Percentiles rank a stretch among this genome's conserved stretches.
phyloP scores from a whole-genome alignment of 2,888 invertebrate genomes.

The Quadroppia sp. region DNA sequence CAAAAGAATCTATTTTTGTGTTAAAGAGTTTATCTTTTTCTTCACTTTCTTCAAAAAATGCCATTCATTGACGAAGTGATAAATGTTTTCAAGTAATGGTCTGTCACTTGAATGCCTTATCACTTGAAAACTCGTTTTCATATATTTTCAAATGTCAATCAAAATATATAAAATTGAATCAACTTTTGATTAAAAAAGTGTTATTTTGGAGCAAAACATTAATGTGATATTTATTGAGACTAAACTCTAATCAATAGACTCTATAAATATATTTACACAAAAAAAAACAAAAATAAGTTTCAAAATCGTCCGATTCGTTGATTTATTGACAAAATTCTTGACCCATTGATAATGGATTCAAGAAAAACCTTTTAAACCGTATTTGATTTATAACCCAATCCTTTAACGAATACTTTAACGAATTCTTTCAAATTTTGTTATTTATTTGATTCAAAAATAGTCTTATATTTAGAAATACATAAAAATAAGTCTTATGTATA shows the following conservation, averaged over 20 bases:
- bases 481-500: too few relatives aligned
- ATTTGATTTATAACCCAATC: too few relatives aligned
- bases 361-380: too few relatives aligned
- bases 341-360: neutral
- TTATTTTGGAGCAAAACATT: neutral
- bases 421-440: too few relatives aligned
- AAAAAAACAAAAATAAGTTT: neutral
- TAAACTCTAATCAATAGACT: too few relatives aligned
- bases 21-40: neutral
- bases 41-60: neutral
- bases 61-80: neutral
- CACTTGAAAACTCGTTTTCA: conserved; percentile 19
- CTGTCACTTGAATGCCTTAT: conserved; percentile 20
- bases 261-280: neutral
- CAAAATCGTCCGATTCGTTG: too few relatives aligned
- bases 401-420: too few relatives aligned
- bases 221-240: too few relatives aligned
- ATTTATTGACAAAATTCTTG: neutral
- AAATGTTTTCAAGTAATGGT: conserved; percentile 13
- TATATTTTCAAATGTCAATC: conserved; percentile 13
- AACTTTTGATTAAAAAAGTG: neutral
- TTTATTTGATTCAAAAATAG: neutral
- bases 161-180: neutral
- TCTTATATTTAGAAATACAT: too few relatives aligned
- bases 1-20: neutral